Evolutionary conservation across 2,797 vertebrate species (phyloP).

Genomic region (Hydrophis major): DNA sequence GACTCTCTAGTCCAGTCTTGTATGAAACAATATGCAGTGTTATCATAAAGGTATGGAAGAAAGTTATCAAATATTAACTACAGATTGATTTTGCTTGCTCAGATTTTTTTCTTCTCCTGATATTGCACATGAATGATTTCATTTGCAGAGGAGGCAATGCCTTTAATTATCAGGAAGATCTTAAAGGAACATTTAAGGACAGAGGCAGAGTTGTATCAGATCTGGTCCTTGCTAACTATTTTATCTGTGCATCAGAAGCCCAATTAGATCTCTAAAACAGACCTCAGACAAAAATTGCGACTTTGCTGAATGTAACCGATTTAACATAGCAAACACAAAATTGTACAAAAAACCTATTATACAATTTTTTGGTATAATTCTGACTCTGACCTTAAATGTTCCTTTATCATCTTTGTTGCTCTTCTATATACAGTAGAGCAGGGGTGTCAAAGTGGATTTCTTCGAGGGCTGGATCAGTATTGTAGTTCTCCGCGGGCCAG

Average conservation of each 20-base stretch:
- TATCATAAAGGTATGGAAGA: slow-evolving; percentile 50
- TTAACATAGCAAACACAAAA: background rate
- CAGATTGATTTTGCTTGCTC: slow-evolving; percentile 66
- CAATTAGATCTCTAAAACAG: background rate
- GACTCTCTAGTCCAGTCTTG: slow-evolving; percentile 28
- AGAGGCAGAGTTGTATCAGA: slow-evolving; percentile 5
- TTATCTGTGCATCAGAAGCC: background rate
- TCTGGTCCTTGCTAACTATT: background rate
- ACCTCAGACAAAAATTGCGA: background rate
- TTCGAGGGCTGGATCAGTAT: too few species aligned
- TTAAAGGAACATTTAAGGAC: slow-evolving; percentile 17
- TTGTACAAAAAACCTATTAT: background rate
- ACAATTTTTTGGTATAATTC: background rate
- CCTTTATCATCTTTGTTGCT: slow-evolving; percentile 6
- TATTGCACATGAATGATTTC: slow-evolving; percentile 62
- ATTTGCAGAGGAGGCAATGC: slow-evolving; percentile 44
- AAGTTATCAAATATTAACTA: slow-evolving; percentile 71
- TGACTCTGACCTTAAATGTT: slow-evolving; percentile 21
- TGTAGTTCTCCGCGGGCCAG: too few species aligned
- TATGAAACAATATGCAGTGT: slow-evolving; percentile 29
- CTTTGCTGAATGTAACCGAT: background rate
- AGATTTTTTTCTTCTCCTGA: slow-evolving; percentile 43
- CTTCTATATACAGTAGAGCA: background rate
- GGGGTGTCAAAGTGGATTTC: too few species aligned
- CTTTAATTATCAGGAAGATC: slow-evolving; percentile 50